Conservation (phyloP, 2,797 vertebrate species). For the Pangasius sanitwongsei region DNA sequence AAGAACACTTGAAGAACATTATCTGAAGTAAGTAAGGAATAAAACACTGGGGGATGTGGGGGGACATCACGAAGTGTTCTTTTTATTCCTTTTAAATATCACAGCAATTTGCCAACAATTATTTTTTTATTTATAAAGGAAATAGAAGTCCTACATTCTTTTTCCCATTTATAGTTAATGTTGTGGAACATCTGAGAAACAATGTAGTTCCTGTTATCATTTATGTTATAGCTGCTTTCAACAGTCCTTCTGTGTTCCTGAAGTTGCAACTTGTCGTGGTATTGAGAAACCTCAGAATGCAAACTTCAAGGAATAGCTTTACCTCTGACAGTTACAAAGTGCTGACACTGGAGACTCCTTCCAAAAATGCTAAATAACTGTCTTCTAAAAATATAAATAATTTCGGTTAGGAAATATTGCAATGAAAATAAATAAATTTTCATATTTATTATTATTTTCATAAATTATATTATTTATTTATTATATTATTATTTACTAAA, state of each 20-base stretch:
- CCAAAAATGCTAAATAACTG: neutral
- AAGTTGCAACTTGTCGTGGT: neutral
- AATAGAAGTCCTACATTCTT: neutral
- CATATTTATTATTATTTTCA: too few species aligned
- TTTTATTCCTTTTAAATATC: neutral
- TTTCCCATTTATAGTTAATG: neutral
- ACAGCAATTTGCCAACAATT: neutral
- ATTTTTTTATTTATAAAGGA: neutral
- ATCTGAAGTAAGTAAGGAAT: neutral
- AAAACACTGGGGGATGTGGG: neutral
- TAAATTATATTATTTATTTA: too few species aligned
- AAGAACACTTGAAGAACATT: neutral
- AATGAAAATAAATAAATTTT: too few species aligned
- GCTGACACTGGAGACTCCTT: neutral
- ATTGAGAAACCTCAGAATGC: neutral
- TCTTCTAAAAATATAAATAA: too few species aligned
- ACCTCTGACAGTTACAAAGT: neutral
- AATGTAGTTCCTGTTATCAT: neutral
- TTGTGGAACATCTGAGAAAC: neutral
- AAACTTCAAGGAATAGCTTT: neutral
- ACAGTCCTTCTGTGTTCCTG: neutral
- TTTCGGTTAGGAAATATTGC: neutral
- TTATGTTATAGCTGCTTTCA: neutral
- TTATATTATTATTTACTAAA: too few species aligned
- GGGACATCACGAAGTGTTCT: neutral